phyloP scores from a whole-genome alignment of 1,140 invertebrate genomes.

The Acyrthosiphon pisum region DNA sequence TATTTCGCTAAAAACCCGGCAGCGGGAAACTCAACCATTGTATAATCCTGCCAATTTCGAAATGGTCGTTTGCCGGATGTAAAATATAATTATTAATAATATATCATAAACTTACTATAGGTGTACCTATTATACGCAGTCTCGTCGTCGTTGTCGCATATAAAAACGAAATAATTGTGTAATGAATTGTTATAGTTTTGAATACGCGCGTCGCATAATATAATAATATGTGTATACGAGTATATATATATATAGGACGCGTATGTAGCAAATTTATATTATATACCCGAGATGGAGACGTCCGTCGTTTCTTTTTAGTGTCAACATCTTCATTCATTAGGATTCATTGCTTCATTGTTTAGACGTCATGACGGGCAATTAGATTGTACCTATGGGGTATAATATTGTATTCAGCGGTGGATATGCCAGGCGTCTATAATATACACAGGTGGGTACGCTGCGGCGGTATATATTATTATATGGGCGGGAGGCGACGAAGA shows the following conservation, averaged over 20 bases:
- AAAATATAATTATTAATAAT: background rate
- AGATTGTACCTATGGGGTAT: conserved; percentile 21
- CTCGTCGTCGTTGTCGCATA: background rate
- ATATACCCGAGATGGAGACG: background rate
- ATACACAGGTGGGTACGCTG: background rate
- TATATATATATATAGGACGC: background rate
- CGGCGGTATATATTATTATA: background rate
- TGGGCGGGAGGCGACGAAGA: background rate
- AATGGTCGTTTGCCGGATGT: background rate
- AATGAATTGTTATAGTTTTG: conserved; percentile 18
- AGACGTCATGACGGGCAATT: conserved; percentile 42
- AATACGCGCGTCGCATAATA: background rate
- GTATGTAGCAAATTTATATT: conserved; percentile 3
- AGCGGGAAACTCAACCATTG: too few relatives aligned
- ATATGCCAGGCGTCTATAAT: background rate
- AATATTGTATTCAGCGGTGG: background rate
- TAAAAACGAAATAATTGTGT: background rate
- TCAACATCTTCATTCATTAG: conserved; percentile 43
- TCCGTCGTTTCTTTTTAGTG: conserved; percentile 21
- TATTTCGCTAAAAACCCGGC: too few relatives aligned
- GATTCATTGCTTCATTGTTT: conserved; percentile 45
- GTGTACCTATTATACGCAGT: background rate
- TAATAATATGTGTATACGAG: background rate
- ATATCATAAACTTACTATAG: background rate
- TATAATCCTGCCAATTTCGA: background rate